Evolutionary conservation across 2,797 vertebrate species (phyloP).

Genomic region (Argya squamiceps): DNA sequence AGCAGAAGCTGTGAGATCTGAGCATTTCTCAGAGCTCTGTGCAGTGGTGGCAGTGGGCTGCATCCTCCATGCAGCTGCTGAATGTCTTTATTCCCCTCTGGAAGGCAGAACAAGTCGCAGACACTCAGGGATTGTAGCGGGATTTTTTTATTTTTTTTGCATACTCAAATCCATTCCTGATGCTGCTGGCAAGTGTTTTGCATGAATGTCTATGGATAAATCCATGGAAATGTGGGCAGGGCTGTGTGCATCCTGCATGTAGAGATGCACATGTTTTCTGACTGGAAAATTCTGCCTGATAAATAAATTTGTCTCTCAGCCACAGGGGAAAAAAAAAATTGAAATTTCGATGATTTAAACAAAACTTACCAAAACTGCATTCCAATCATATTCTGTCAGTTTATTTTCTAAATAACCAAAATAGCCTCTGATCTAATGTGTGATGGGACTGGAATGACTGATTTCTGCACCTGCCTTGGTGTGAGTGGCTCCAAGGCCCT

Average conservation of each 20-base stretch:
- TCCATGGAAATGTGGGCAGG: neutral
- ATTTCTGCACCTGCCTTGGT: neutral
- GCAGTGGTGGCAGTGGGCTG: slow-evolving; percentile 7
- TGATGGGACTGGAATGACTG: neutral
- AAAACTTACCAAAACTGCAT: neutral
- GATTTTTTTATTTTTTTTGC: neutral
- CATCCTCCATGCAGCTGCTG: slow-evolving; percentile 44
- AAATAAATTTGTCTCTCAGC: neutral
- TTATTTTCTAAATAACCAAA: neutral
- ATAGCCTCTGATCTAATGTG: neutral
- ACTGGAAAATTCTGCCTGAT: slow-evolving; percentile 25
- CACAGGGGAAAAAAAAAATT: neutral
- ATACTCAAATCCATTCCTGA: neutral
- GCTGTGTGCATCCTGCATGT: neutral
- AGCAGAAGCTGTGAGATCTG: slow-evolving; percentile 7
- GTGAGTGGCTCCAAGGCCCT: neutral
- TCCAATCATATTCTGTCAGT: neutral
- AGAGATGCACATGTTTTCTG: neutral
- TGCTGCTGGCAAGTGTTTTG: neutral
- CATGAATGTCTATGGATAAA: neutral
- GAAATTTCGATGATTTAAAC: neutral
- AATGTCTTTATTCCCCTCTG: slow-evolving; percentile 5
- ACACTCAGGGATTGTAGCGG: neutral
- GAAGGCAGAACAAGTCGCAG: neutral
- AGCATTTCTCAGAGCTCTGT: neutral